These are phyloP conservation scores for Datnioides undecimradiatus DNA, from an alignment of 2,113 vertebrate genomes.

Conservation along the genomic window DNA sequence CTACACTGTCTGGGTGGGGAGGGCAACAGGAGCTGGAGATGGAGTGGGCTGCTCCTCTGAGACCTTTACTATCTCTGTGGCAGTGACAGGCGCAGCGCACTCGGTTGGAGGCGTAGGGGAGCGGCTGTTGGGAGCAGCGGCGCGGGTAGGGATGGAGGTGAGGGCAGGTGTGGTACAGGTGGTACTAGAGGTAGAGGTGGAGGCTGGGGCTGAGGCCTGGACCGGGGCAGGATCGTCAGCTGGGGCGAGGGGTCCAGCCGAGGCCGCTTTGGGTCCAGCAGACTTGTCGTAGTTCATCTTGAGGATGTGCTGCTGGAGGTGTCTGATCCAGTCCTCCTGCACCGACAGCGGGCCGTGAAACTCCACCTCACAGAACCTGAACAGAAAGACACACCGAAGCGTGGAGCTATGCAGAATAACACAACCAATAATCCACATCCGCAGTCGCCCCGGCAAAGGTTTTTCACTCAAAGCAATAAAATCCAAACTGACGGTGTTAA, in stretches of 20 bases:
- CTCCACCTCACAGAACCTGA: constrained; percentile 96
- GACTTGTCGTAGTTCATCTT: constrained; percentile 94
- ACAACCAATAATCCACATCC: neutral
- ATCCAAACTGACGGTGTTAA: neutral
- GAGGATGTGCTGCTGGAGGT: constrained; percentile 96
- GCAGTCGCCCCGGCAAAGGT: neutral
- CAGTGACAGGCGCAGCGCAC: constrained; percentile 52
- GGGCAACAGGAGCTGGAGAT: constrained; percentile 53
- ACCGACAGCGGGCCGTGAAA: constrained; percentile 96
- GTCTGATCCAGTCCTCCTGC: constrained; percentile 96
- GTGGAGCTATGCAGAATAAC: neutral
- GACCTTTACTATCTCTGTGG: constrained; percentile 59
- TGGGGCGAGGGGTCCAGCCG: constrained; percentile 31
- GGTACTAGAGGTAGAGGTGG: constrained; percentile 72
- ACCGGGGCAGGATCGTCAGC: constrained; percentile 47
- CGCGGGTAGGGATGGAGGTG: constrained; percentile 43
- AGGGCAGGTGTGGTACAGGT: constrained; percentile 34
- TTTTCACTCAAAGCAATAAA: constrained; percentile 23
- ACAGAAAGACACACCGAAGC: neutral
- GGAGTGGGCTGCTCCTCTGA: constrained; percentile 69
- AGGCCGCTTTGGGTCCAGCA: constrained; percentile 71
- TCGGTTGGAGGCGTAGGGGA: constrained; percentile 44
- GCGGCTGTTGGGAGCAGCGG: constrained; percentile 47
- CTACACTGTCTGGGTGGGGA: constrained; percentile 65
- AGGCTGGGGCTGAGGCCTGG: constrained; percentile 47